These are phyloP conservation scores for Hylaea fasciaria DNA, from an alignment of 2,888 invertebrate genomes.

Conservation along the genomic window DNA sequence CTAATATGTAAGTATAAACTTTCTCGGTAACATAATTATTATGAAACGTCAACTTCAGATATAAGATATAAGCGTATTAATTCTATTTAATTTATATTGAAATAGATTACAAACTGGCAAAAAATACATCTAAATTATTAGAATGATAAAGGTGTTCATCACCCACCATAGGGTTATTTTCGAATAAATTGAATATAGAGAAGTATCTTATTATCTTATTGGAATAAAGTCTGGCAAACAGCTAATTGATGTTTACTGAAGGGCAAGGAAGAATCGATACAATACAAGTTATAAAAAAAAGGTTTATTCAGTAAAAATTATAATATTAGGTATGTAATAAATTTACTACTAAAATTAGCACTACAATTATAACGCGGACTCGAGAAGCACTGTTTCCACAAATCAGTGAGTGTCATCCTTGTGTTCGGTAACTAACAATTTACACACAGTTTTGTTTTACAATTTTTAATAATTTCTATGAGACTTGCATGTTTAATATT, in stretches of 20 bases:
- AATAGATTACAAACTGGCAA: slow-evolving; percentile 22
- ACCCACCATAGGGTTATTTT: background rate
- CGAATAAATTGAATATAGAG: background rate
- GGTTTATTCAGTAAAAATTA: slow-evolving; percentile 74
- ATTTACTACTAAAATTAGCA: slow-evolving; percentile 73
- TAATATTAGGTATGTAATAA: slow-evolving; percentile 62
- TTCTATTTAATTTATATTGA: slow-evolving; percentile 20
- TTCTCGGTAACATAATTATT: slow-evolving; percentile 39
- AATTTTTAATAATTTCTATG: slow-evolving; percentile 34
- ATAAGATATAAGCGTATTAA: slow-evolving; percentile 24
- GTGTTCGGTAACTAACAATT: slow-evolving; percentile 67
- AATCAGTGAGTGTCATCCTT: slow-evolving; percentile 45
- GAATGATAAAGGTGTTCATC: background rate
- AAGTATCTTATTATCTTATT: too few species aligned
- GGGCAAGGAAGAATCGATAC: slow-evolving; percentile 67
- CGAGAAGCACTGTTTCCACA: slow-evolving; percentile 56
- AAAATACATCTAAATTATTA: slow-evolving; percentile 6
- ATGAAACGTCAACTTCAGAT: slow-evolving; percentile 20
- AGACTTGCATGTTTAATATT: slow-evolving; percentile 29
- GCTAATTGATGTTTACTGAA: slow-evolving; percentile 15
- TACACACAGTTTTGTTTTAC: slow-evolving; percentile 44
- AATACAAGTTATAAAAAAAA: slow-evolving; percentile 66
- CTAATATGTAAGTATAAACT: slow-evolving; percentile 40
- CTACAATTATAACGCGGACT: slow-evolving; percentile 60
- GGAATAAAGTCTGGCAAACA: background rate